phyloP scores from a whole-genome alignment of 2,797 vertebrate genomes.

The Pagetopsis macropterus region DNA sequence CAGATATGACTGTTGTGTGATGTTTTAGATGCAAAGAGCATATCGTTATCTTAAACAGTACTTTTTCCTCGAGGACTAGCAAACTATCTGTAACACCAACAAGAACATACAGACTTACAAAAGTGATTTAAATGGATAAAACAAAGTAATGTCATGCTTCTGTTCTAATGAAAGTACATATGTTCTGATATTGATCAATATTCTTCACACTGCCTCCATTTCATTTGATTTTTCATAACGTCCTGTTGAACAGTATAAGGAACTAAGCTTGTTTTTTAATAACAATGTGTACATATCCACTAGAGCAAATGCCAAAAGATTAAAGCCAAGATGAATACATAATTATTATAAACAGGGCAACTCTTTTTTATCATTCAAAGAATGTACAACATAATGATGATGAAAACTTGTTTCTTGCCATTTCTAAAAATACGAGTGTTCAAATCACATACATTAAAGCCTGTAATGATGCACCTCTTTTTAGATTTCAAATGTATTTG shows the following conservation, averaged over 20 bases:
- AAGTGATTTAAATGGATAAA: constrained; percentile 40
- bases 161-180: constrained; percentile 12
- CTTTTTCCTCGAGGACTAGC: constrained; percentile 41
- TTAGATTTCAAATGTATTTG: neutral
- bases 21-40: constrained; percentile 57
- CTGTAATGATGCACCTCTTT: constrained; percentile 12
- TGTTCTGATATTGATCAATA: constrained; percentile 21
- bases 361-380: constrained; percentile 45
- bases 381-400: constrained; percentile 51
- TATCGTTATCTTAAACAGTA: constrained; percentile 49
- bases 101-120: constrained; percentile 39
- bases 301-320: constrained; percentile 39
- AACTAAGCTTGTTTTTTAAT: constrained; percentile 18
- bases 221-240: constrained; percentile 10
- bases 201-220: constrained; percentile 7
- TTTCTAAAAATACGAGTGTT: constrained; percentile 47
- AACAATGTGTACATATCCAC: constrained; percentile 48
- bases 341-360: constrained; percentile 33
- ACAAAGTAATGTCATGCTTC: neutral
- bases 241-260: constrained; percentile 7
- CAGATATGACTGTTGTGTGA: constrained; percentile 63
- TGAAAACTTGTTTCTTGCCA: constrained; percentile 38
- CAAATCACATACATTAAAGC: constrained; percentile 9
- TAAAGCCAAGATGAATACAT: constrained; percentile 31
- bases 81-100: constrained; percentile 54